Base-by-base conservation (phyloP, 2,888 invertebrate species). In the Polyommatus iphigenia region DNA sequence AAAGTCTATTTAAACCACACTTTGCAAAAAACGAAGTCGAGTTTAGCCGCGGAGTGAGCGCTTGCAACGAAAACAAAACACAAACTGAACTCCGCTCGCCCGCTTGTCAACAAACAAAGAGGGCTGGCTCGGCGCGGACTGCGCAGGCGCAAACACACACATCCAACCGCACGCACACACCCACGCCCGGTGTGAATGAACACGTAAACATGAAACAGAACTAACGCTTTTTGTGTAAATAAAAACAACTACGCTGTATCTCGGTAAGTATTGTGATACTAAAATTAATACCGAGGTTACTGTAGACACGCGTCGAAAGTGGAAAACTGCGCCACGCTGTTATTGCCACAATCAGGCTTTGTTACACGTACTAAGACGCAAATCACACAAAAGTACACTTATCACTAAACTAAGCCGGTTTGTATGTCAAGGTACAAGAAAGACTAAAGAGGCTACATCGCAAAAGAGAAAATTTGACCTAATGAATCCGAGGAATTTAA, bases 101-200 rank as follows among this genome's bases (percentile, higher is more conserved):
- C 85, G 92, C 92, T 93, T 93, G 93, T 93, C 93, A 93, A 93
- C 93, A 93, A 93, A 93, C 93, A 93, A 92, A 93, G 93, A 91
- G 89, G 88, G 90, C 89, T 89, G 87, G 90, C 85, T 87, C 86
- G 87, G 84, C 82, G 83, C 83, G 85, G 86, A 85, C 85, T 85
- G 90, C 90, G 90, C 91, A 90, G 86, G 89, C 90, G 90, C 89
- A 85, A 83, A 86, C 85, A 85, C 88, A 87, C 90, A 90, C 89
- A 85, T 10, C 83, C 86, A 85, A 85, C 88, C 87, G 87, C 87
- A 82, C 88, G 87, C 89, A 83, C 89, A 88, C 88, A 88, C 89
- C 85, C 82, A 79, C 81, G 83, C 81, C 46, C 81, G 85, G 87
- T 88, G 90, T 93, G 90, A 92, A 92, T 93, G 93, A 90, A 89